Evolutionary conservation across 2,888 invertebrate species (phyloP), one percentile per base, ranked within the genome.

Genomic region (Ceraclea dissimilis): DNA sequence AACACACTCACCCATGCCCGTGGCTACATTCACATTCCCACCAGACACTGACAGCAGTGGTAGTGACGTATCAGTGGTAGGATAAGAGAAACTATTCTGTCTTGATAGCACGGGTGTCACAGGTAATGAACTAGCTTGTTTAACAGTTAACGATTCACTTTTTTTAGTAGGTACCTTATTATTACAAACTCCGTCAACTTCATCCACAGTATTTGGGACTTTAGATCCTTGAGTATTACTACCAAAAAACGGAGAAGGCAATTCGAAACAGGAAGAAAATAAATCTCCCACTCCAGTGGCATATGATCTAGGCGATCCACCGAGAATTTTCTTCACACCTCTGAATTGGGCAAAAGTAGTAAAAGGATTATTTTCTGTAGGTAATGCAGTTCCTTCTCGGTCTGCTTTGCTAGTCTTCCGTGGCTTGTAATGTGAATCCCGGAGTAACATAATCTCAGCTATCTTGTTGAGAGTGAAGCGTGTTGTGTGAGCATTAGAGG

Each of bases 391-490:
- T n/a, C 33, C 44, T 18, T 58, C 55, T 51, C 67, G 69, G 18
- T 70, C 72, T 51, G 70, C 68, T 54, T 70, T 69, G 58, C 71
- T 71, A 11, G 69, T 69, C 44, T 79, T 79, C 64, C 80, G 78
- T 2, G 85, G 88, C 66, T 85, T 85, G 69, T 91, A 90, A 71
- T 89, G 88, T 54, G 87, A 82, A 75, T 92, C 91, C 64, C 88
- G 84, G 63, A 87, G 80, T 69, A 91, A 86, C 86, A 93, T 93
- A 60, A 88, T 86, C 72, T 90, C 89, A 51, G 90, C 91, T 8
- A 91, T 84, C 64, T 85, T 83, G 56, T 82, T 80, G 54, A 85
- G 79, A 5, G 79, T 78, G 39, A 77, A 62, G 60, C 80, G 76
- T 56, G 72, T 72, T 56, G 73, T 73, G 48, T 71, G 68, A 19